phyloP scores from a whole-genome alignment of 2,888 invertebrate genomes.

The Calameuta filiformis region DNA sequence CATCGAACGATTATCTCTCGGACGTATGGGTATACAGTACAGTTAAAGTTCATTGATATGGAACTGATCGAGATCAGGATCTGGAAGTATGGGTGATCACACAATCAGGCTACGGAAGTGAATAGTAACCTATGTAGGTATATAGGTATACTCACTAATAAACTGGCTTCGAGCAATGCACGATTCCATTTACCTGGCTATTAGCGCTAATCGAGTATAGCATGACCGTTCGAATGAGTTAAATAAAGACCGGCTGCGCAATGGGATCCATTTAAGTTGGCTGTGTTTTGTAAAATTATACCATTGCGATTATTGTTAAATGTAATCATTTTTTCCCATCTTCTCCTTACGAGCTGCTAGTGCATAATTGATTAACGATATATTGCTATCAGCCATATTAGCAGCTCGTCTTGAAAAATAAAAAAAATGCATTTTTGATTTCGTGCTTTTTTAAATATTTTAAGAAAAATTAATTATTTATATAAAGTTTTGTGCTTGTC shows the following conservation, averaged over 20 bases:
- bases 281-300: conserved; percentile 35
- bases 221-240: conserved; percentile 52
- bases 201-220: conserved; percentile 52
- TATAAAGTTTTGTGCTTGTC: neutral
- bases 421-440: neutral
- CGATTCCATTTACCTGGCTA: conserved; percentile 40
- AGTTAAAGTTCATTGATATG: neutral
- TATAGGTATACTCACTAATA: neutral
- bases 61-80: neutral
- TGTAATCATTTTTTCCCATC: conserved; percentile 10
- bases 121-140: neutral
- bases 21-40: neutral
- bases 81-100: neutral
- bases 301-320: conserved; percentile 26
- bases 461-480: neutral
- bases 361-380: neutral
- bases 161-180: neutral
- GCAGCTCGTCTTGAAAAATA: no score
- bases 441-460: neutral
- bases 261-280: conserved; percentile 21
- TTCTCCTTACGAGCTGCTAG: neutral
- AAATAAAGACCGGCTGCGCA: conserved; percentile 52
- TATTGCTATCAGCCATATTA: neutral
- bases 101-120: neutral
- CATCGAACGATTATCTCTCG: neutral